phyloP scores from a whole-genome alignment of 1,140 invertebrate genomes.

The Ceratosolen fusciceps region DNA sequence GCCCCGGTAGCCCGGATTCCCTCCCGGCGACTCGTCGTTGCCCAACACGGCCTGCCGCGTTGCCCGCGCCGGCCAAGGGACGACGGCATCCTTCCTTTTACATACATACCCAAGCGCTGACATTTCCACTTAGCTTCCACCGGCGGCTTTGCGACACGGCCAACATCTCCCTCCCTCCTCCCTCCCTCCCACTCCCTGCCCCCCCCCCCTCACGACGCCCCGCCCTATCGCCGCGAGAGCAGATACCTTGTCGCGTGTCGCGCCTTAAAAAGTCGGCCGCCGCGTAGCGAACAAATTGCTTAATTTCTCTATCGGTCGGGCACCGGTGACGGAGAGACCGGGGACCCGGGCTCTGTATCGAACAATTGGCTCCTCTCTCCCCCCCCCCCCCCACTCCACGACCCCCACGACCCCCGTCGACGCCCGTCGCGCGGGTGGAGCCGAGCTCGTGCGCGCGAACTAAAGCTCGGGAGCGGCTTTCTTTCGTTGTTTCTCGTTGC shows the following conservation, averaged over 20 bases:
- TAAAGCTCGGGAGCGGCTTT: not conserved
- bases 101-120: not conserved
- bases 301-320: not conserved
- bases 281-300: not conserved
- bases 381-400: too few relatives aligned
- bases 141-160: not conserved
- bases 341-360: too few relatives aligned
- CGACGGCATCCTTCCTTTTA: not conserved
- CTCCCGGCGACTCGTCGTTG: not conserved
- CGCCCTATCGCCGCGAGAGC: too few relatives aligned
- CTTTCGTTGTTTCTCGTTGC: not conserved
- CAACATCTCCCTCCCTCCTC: not conserved
- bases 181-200: not conserved
- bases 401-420: too few relatives aligned
- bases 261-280: slow-evolving; percentile 1
- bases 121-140: not conserved
- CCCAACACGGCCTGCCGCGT: not conserved
- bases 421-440: too few relatives aligned
- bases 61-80: not conserved
- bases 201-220: too few relatives aligned
- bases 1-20: not conserved
- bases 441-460: too few relatives aligned
- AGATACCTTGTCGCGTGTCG: not conserved
- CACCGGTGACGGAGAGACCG: not conserved
- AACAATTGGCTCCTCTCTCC: too few relatives aligned